A percentile compares a stretch with the other conserved stretches of the same genome.
Evolutionary conservation across 1,140 invertebrate genomes (phyloP).

Genomic region (Pseudomyrmex gracilis): DNA sequence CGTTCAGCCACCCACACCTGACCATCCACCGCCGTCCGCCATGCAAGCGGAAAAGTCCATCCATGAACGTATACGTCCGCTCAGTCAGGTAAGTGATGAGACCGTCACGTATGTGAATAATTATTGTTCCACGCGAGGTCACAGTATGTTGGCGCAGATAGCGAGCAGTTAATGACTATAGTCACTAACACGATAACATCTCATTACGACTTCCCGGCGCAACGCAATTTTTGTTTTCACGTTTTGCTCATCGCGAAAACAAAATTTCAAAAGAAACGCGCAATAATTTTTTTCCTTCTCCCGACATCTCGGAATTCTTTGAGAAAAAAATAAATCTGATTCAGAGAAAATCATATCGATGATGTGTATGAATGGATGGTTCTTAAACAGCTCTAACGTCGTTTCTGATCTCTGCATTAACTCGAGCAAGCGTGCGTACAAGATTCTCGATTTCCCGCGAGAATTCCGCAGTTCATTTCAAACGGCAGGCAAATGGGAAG

Average conservation of each 20-base stretch:
- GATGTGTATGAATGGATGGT: constrained; percentile 1
- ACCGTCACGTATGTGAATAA: not conserved
- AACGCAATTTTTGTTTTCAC: not conserved
- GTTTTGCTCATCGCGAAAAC: not conserved
- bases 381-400: constrained; percentile 9
- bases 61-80: constrained; percentile 94
- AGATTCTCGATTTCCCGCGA: constrained; percentile 40
- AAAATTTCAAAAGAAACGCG: not conserved
- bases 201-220: not conserved
- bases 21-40: constrained; percentile 97
- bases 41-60: constrained; percentile 95
- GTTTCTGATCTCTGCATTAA: constrained; percentile 26
- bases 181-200: constrained; percentile 7
- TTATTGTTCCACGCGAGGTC: not conserved
- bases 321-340: not conserved
- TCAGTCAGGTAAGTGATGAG: constrained; percentile 91
- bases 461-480: constrained; percentile 47
- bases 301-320: not conserved
- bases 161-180: not conserved
- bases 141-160: not conserved
- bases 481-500: constrained; percentile 34
- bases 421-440: not conserved
- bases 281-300: not conserved
- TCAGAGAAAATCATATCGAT: not conserved
- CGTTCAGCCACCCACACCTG: constrained; percentile 96